Conservation (phyloP, 2,888 invertebrate genomes). For the Alloscopus bannaensis region DNA sequence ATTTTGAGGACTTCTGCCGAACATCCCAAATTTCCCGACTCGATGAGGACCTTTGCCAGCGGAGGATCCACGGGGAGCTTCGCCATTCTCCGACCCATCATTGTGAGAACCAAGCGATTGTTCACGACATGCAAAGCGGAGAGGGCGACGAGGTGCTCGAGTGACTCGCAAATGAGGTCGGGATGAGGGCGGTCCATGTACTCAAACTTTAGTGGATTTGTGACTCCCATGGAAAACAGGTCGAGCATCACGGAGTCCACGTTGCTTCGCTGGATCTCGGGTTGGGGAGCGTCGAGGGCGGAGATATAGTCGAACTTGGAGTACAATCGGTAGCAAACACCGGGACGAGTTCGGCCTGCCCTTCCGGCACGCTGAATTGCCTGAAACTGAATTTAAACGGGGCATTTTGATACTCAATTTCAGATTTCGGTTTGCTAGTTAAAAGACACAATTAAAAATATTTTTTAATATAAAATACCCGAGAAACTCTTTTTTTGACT, state of each 20-base stretch:
- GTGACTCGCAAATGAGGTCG: conserved; percentile 96
- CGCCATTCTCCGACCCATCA: conserved; percentile 94
- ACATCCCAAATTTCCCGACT: conserved; percentile 97
- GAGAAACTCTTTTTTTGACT: conserved; percentile 90
- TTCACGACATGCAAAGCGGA: conserved; percentile 88
- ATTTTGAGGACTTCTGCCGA: conserved; percentile 97
- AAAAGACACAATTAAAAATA: neutral
- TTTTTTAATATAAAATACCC: neutral
- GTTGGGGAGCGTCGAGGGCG: conserved; percentile 77
- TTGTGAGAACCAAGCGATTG: conserved; percentile 90
- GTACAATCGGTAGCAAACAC: conserved; percentile 75
- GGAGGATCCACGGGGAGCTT: conserved; percentile 99
- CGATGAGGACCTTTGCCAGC: conserved; percentile 97
- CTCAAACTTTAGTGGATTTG: conserved; percentile 96
- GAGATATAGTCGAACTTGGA: conserved; percentile 73
- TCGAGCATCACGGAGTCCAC: conserved; percentile 77
- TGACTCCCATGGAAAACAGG: conserved; percentile 99
- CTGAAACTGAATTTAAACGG: conserved; percentile 8
- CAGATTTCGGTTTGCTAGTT: neutral
- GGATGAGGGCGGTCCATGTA: conserved; percentile 99
- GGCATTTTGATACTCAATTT: neutral
- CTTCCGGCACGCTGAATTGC: conserved; percentile 75
- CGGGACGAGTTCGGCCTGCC: conserved; percentile 75
- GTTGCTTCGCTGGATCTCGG: conserved; percentile 83
- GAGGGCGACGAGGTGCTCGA: conserved; percentile 96